Evolutionary conservation across 2,888 invertebrate genomes (phyloP).

Genomic region (Phyllotreta striolata): DNA sequence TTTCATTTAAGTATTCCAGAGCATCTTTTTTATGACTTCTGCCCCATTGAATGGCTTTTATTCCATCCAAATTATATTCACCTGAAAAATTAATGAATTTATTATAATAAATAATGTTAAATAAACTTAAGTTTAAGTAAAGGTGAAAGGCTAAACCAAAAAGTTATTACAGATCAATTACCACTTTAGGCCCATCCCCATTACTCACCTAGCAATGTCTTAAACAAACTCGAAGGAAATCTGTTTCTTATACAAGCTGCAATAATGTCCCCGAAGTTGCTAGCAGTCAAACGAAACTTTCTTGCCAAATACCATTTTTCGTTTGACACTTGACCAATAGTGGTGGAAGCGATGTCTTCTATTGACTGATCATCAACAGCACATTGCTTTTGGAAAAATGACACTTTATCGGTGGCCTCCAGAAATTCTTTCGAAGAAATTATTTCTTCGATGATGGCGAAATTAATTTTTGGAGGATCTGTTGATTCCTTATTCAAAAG

Average conservation of each 20-base stretch:
- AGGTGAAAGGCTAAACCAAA: too few species aligned
- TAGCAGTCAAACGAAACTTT: neutral
- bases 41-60: slow-evolving; percentile 37
- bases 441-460: slow-evolving; percentile 9
- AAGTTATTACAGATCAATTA: too few species aligned
- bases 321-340: slow-evolving; percentile 1
- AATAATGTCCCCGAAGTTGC: slow-evolving; percentile 20
- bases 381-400: slow-evolving; percentile 1
- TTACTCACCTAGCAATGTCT: slow-evolving; percentile 16
- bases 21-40: slow-evolving; percentile 33
- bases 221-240: slow-evolving; percentile 23
- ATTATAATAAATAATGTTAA: too few species aligned
- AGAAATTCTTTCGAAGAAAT: slow-evolving; percentile 4
- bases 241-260: slow-evolving; percentile 15
- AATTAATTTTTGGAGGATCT: neutral
- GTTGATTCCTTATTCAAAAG: slow-evolving; percentile 2
- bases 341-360: neutral
- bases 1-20: neutral
- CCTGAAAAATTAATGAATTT: too few species aligned
- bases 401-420: neutral
- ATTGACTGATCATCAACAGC: slow-evolving; percentile 11
- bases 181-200: too few species aligned
- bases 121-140: too few species aligned
- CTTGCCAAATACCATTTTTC: slow-evolving; percentile 2
- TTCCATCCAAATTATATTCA: slow-evolving; percentile 21